phyloP scores from a whole-genome alignment of 2,888 invertebrate species.

The Eupithecia vulgata region DNA sequence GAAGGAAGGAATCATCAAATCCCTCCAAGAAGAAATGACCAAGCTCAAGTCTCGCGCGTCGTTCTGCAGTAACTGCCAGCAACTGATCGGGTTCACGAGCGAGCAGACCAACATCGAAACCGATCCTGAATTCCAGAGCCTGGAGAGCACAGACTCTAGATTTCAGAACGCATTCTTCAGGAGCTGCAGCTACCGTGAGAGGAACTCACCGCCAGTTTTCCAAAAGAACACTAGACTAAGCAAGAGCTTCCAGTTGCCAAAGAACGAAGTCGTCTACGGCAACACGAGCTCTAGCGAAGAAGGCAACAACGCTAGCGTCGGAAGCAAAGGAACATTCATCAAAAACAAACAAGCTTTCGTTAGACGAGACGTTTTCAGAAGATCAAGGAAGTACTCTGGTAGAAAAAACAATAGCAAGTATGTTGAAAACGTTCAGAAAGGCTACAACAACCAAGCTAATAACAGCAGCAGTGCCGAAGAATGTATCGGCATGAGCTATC shows the following conservation, averaged over 20 bases:
- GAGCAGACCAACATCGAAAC: conserved; percentile 83
- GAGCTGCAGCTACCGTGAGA: conserved; percentile 79
- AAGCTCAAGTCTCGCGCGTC: conserved; percentile 84
- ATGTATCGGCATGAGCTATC: conserved; percentile 78
- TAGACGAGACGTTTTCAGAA: conserved; percentile 77
- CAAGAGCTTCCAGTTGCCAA: conserved; percentile 81
- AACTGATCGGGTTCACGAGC: conserved; percentile 79
- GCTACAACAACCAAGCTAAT: conserved; percentile 66
- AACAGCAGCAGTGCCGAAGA: conserved; percentile 80
- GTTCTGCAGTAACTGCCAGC: conserved; percentile 80
- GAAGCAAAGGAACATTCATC: conserved; percentile 82
- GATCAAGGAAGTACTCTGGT: conserved; percentile 80
- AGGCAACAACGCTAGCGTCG: conserved; percentile 70
- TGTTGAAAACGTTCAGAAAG: conserved; percentile 66
- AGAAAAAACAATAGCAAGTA: conserved; percentile 74
- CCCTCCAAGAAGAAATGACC: conserved; percentile 88
- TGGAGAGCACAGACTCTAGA: conserved; percentile 80
- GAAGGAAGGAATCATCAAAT: conserved; percentile 88
- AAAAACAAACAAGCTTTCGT: conserved; percentile 84
- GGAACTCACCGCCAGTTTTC: conserved; percentile 79
- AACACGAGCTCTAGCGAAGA: conserved; percentile 82
- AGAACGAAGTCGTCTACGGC: conserved; percentile 73
- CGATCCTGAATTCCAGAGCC: conserved; percentile 81
- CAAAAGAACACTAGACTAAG: conserved; percentile 82
- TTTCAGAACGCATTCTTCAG: conserved; percentile 79